These are phyloP conservation scores for Zaprionus capensis DNA, from an alignment of 1,140 invertebrate genomes.

Conservation along the genomic window DNA sequence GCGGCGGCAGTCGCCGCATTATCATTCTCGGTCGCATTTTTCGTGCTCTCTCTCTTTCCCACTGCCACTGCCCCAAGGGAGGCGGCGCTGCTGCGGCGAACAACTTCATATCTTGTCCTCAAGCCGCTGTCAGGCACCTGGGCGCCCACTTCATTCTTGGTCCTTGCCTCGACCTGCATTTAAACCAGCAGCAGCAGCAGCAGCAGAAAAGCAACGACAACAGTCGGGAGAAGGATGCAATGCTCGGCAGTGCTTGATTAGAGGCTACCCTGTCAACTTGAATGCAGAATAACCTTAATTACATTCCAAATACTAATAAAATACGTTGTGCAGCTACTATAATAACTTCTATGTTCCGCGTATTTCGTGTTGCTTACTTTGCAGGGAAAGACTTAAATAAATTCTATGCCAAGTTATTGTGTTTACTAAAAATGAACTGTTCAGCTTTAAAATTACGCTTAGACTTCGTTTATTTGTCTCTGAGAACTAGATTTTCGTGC, in stretches of 20 bases:
- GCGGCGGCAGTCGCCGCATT: background rate
- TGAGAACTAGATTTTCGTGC: no score
- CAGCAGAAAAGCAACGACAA: constrained; percentile 21
- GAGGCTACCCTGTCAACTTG: constrained; percentile 9
- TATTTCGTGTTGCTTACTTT: no score
- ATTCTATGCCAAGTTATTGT: no score
- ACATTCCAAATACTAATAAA: no score
- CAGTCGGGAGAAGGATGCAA: background rate
- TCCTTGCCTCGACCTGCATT: constrained; percentile 16
- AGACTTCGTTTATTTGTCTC: no score
- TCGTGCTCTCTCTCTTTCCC: background rate
- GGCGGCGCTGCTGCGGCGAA: background rate
- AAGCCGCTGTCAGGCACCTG: constrained; percentile 46
- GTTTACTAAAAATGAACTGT: no score
- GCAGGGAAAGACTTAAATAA: no score
- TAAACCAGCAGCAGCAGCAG: background rate
- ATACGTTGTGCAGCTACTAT: no score
- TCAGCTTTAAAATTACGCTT: no score
- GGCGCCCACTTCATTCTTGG: constrained; percentile 65
- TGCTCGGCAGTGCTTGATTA: constrained; percentile 5
- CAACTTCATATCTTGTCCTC: constrained; percentile 7
- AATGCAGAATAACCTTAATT: no score
- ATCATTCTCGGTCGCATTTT: background rate
- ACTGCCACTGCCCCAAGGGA: background rate
- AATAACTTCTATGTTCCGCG: no score